Evolutionary conservation across 2,888 invertebrate species (phyloP).

Genomic region (Parapristionchus giblindavisi): DNA sequence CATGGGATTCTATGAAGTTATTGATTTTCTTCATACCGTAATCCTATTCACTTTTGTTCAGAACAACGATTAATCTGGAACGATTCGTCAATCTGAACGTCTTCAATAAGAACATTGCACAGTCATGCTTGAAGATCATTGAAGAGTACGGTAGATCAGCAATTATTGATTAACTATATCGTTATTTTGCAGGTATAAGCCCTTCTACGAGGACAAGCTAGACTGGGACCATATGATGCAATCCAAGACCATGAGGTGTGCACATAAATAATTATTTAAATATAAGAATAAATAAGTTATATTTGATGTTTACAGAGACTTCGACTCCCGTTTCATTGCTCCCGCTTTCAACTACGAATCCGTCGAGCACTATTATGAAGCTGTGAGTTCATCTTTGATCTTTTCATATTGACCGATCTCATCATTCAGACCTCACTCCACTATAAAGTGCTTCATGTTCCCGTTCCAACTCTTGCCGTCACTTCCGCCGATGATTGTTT

Average conservation of each 20-base stretch:
- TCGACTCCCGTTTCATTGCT: constrained; percentile 84
- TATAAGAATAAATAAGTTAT: background rate
- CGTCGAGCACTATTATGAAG: constrained; percentile 83
- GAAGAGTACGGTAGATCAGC: constrained; percentile 62
- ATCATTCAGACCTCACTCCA: background rate
- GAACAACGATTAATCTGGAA: constrained; percentile 74
- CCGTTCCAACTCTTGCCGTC: constrained; percentile 82
- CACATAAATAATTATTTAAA: background rate
- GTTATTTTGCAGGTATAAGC: constrained; percentile 61
- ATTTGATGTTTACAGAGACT: constrained; percentile 74
- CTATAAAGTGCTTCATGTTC: constrained; percentile 79
- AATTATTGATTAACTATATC: background rate
- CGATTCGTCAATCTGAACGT: constrained; percentile 79
- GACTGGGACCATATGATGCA: constrained; percentile 35
- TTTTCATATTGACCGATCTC: too few relatives aligned
- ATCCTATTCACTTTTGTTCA: background rate
- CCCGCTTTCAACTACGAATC: constrained; percentile 84
- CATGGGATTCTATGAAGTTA: constrained; percentile 79
- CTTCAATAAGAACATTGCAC: constrained; percentile 81
- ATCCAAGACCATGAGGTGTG: constrained; percentile 26
- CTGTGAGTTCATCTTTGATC: too few relatives aligned
- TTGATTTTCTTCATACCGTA: background rate
- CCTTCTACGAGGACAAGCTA: constrained; percentile 57
- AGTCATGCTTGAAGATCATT: constrained; percentile 69
- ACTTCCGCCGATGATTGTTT: constrained; percentile 90